Percentiles rank a stretch among this genome's conserved stretches.
Evolutionary conservation across 2,888 invertebrate genomes (phyloP).

Genomic region (Eupithecia centaureata): DNA sequence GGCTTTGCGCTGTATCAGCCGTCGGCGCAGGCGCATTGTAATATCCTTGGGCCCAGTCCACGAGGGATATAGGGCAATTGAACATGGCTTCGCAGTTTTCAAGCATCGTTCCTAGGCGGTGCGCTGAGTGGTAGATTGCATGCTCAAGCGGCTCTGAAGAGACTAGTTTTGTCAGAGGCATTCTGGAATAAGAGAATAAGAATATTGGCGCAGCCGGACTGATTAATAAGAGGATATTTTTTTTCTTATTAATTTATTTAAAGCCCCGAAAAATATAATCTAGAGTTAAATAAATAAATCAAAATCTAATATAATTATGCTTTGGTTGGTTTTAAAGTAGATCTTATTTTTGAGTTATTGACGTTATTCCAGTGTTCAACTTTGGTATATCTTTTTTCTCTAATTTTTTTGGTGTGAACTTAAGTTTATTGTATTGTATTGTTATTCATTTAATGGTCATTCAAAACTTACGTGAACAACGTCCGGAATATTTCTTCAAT

Average conservation of each 20-base stretch:
- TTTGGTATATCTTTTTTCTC: too few relatives aligned
- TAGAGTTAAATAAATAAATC: too few relatives aligned
- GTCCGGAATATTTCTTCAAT: conserved; percentile 86
- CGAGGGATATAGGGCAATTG: conserved; percentile 86
- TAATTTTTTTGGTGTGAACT: too few relatives aligned
- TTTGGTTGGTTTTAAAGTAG: too few relatives aligned
- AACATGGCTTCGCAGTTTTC: conserved; percentile 82
- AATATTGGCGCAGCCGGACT: background rate
- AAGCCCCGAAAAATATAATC: too few relatives aligned
- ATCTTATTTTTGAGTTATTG: too few relatives aligned
- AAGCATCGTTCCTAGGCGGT: conserved; percentile 59
- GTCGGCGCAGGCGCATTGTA: conserved; percentile 62
- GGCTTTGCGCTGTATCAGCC: conserved; percentile 46
- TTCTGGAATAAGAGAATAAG: conserved; percentile 65
- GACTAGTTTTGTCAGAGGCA: conserved; percentile 84
- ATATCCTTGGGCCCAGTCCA: conserved; percentile 86
- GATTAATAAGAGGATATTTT: too few relatives aligned
- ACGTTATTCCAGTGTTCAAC: too few relatives aligned
- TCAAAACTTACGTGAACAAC: conserved; percentile 84
- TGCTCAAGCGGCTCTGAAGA: conserved; percentile 85
- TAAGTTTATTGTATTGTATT: too few relatives aligned
- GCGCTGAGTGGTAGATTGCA: conserved; percentile 85
- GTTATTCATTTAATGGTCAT: too few relatives aligned
- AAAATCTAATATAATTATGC: too few relatives aligned
- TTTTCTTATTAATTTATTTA: too few relatives aligned